phyloP scores from a whole-genome alignment of 2,888 invertebrate genomes.

The Pseudococcus longispinus region DNA sequence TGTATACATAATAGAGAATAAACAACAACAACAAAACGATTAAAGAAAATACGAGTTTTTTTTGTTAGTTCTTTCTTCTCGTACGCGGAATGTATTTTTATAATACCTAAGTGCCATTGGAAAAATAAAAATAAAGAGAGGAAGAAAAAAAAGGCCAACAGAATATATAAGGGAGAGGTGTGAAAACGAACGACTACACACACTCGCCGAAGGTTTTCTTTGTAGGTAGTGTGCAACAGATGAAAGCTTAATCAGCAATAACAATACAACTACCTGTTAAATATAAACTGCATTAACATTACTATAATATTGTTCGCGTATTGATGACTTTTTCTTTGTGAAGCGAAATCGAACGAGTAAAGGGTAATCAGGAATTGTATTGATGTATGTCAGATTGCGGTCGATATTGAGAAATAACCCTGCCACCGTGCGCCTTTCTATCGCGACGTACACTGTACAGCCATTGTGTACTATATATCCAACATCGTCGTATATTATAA shows the following conservation, averaged over 20 bases:
- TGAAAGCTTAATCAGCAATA: conserved; percentile 52
- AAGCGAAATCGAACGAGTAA: conserved; percentile 5
- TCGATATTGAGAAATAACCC: conserved; percentile 52
- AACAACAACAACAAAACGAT: conserved; percentile 21
- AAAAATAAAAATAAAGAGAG: background rate
- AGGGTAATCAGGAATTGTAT: conserved; percentile 53
- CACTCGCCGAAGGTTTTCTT: background rate
- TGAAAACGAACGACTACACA: background rate
- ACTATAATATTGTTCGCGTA: conserved; percentile 34
- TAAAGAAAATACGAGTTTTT: background rate
- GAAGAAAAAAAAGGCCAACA: background rate
- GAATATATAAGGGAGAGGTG: background rate
- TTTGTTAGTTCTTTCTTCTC: background rate
- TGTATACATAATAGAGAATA: background rate
- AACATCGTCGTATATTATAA: conserved; percentile 7
- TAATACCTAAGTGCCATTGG: background rate
- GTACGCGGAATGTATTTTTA: background rate
- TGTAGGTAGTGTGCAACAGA: conserved; percentile 19
- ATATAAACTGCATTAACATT: conserved; percentile 47
- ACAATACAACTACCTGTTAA: conserved; percentile 52
- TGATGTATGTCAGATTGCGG: conserved; percentile 53
- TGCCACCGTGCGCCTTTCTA: background rate
- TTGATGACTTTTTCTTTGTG: conserved; percentile 45
- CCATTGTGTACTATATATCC: background rate
- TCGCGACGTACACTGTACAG: background rate